A percentile compares a stretch with the other conserved stretches of the same genome.
These are phyloP conservation scores for Ctenodactylus gundi DNA, from an alignment of 2,113 vertebrate species.

Conservation along the genomic window DNA sequence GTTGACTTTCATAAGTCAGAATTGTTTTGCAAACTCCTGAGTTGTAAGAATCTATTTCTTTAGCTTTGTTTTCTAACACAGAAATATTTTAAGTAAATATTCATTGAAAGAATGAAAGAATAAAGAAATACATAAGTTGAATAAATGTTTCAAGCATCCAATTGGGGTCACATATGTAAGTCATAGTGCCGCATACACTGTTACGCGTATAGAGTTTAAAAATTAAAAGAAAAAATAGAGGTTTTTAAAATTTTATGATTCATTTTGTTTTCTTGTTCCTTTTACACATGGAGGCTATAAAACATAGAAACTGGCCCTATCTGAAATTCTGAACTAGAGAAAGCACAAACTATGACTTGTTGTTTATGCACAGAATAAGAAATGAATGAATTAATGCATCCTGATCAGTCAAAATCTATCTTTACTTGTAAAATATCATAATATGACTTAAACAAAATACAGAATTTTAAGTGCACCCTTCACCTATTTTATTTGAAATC, in stretches of 20 bases:
- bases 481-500: background rate
- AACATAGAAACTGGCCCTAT: background rate
- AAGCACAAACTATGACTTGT: background rate
- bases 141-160: background rate
- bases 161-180: background rate
- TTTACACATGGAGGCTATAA: background rate
- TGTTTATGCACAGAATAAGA: background rate
- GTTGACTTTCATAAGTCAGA: background rate
- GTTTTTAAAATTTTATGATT: background rate
- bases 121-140: background rate
- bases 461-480: background rate
- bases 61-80: background rate
- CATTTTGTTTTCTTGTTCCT: conserved; percentile 11
- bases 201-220: conserved; percentile 20
- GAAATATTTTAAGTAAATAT: background rate
- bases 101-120: background rate
- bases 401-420: background rate
- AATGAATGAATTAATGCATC: background rate
- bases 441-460: background rate
- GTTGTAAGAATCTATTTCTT: background rate
- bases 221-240: background rate
- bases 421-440: background rate
- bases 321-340: conserved; percentile 2
- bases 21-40: background rate
- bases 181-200: background rate